Evolutionary conservation across 2,113 vertebrate genomes (phyloP), one percentile per base, ranked within the genome.

Genomic region (Gymnarchus niloticus): DNA sequence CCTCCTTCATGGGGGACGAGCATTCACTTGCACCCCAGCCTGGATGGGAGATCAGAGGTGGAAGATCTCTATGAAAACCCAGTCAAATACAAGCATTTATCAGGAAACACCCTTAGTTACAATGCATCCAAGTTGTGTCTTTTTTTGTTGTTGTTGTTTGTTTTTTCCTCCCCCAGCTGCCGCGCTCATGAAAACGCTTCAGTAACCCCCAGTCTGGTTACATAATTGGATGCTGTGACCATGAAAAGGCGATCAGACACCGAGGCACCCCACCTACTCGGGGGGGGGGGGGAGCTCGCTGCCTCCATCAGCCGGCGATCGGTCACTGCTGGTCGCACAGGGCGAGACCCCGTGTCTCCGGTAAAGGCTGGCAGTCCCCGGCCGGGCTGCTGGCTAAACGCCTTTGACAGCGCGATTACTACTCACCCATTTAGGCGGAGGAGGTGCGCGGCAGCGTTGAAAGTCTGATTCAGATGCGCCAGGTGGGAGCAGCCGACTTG

Each of bases 381-480:
- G 37, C 37, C 6, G 21, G 28, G 9, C 37, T 28, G 28, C n/a
- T 57, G 49, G 51, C 21, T 84, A 49, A 65, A 84, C 14, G 56
- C 57, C 28, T 52, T 84, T 41, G 21, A 48, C 33, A 17, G 33
- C 61, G 41, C 7, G 10, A 37, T 33, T 44, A 14, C 17, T 57
- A 85, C 84, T 85, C 52, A 85, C 84, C 84, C 84, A 85, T 85
- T 57, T 57, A 57, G 84, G 41, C 84, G 78, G 49, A 85, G 33
- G 84, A 80, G 73, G 83, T 84, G 84, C 84, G 52, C 49, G 83
- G 41, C 69, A 46, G n/a, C 80, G 33, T 73, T 57, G 23, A 46
- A 56, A 25, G 51, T 85, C 69, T 85, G 25, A 33, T 76, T 44
- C 48, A 23, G n/a, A 76, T 44, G 23, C 23, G 41, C 41, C 83